phyloP scores from a whole-genome alignment of 2,797 vertebrate species.

The Pachyuromys duprasi region DNA sequence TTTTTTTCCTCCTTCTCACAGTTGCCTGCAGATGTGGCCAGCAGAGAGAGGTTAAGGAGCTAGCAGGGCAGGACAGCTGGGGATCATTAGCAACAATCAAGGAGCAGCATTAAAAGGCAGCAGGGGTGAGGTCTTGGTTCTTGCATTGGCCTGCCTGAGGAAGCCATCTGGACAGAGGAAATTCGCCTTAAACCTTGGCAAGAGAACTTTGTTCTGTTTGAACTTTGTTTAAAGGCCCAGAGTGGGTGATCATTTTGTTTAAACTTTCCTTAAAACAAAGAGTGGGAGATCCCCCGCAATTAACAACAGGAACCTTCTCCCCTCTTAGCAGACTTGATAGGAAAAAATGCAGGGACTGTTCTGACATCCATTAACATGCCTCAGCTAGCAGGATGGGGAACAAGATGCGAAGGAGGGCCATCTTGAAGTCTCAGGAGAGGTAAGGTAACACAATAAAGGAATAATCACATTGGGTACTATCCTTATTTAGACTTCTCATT shows the following conservation, averaged over 20 bases:
- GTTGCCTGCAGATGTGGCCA: slow-evolving; percentile 67
- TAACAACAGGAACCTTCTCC: slow-evolving; percentile 79
- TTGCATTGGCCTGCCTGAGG: slow-evolving; percentile 73
- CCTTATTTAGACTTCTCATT: not conserved
- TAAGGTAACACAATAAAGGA: not conserved
- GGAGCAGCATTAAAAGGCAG: slow-evolving; percentile 76
- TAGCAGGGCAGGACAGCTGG: slow-evolving; percentile 75
- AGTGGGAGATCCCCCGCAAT: slow-evolving; percentile 82
- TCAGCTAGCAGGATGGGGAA: slow-evolving; percentile 16
- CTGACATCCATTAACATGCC: slow-evolving; percentile 60
- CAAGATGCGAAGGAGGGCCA: not conserved
- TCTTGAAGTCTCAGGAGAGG: not conserved
- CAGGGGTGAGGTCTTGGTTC: slow-evolving; percentile 75
- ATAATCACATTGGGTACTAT: not conserved
- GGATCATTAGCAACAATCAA: slow-evolving; percentile 81
- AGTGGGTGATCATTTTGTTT: slow-evolving; percentile 85
- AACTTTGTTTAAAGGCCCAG: slow-evolving; percentile 84
- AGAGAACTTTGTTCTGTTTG: slow-evolving; percentile 82
- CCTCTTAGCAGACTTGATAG: slow-evolving; percentile 72
- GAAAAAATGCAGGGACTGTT: slow-evolving; percentile 55
- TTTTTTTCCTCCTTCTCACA: not conserved
- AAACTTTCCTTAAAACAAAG: slow-evolving; percentile 85
- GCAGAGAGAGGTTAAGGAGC: slow-evolving; percentile 62
- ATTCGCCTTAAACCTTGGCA: slow-evolving; percentile 84
- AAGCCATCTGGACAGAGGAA: slow-evolving; percentile 84